phyloP scores from a whole-genome alignment of 2,888 invertebrate species.

The Sthenelais limicola region DNA sequence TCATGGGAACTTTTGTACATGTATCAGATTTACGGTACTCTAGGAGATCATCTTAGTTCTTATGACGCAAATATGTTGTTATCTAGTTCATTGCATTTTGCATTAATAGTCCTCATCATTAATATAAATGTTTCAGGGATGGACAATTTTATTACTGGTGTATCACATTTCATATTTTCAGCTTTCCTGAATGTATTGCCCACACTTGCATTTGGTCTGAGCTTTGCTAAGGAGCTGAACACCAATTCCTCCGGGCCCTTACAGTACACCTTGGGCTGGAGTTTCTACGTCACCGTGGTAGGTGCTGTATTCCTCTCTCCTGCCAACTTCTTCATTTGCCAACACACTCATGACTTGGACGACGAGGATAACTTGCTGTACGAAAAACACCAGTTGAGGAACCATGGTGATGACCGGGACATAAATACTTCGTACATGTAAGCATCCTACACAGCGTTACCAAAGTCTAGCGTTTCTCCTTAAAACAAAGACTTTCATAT shows the following conservation, averaged over 20 bases:
- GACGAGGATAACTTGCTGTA: slow-evolving; percentile 6
- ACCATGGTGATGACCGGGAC: background rate
- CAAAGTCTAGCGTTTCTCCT: too few species aligned
- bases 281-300: background rate
- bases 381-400: slow-evolving; percentile 17
- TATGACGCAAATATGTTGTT: too few species aligned
- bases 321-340: slow-evolving; percentile 19
- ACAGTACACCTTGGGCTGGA: slow-evolving; percentile 7
- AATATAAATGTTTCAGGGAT: background rate
- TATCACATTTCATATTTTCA: background rate
- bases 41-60: too few species aligned
- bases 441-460: too few species aligned
- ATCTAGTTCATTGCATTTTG: too few species aligned
- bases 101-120: too few species aligned
- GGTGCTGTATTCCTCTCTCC: background rate
- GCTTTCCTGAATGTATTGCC: slow-evolving; percentile 10
- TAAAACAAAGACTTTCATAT: too few species aligned
- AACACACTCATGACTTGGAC: background rate
- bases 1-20: too few species aligned
- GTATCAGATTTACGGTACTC: too few species aligned
- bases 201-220: background rate
- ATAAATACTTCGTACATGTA: too few species aligned
- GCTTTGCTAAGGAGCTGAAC: too few species aligned
- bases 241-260: background rate
- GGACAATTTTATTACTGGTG: background rate